Percentiles rank a stretch among this genome's conserved stretches.
Evolutionary conservation across 2,797 vertebrate genomes (phyloP).

Genomic region (Eulemur rubriventer): DNA sequence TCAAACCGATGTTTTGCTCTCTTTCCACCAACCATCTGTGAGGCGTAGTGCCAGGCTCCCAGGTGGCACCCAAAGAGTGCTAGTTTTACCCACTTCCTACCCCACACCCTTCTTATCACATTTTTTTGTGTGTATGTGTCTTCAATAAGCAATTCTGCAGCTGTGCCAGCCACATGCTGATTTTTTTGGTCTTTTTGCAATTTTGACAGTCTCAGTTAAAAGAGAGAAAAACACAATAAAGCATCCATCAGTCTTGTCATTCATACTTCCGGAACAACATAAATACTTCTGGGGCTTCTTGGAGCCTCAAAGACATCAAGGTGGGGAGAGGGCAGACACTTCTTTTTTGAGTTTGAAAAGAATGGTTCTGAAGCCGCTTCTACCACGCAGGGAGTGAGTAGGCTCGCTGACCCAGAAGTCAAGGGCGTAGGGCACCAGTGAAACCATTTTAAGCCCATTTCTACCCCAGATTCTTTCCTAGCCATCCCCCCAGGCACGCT

Average conservation of each 20-base stretch:
- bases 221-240: conserved; percentile 30
- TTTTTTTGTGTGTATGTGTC: background rate
- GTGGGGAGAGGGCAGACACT: background rate
- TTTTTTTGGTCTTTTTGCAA: background rate
- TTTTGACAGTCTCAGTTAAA: conserved; percentile 49
- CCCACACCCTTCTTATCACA: background rate
- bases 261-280: conserved; percentile 32
- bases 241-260: conserved; percentile 4
- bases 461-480: background rate
- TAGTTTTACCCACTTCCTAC: conserved; percentile 48
- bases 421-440: background rate
- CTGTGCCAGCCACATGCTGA: conserved; percentile 51
- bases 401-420: conserved; percentile 9
- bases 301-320: background rate
- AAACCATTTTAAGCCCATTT: background rate
- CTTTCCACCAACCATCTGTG: conserved; percentile 12
- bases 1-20: background rate
- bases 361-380: background rate
- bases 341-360: conserved; percentile 5
- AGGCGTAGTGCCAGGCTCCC: background rate
- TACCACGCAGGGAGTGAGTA: background rate
- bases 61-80: conserved; percentile 10
- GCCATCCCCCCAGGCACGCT: background rate
- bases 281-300: conserved; percentile 38
- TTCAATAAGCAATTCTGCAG: conserved; percentile 62